phyloP scores from a whole-genome alignment of 2,888 invertebrate genomes.

The Mesorhabditis spiculigera region DNA sequence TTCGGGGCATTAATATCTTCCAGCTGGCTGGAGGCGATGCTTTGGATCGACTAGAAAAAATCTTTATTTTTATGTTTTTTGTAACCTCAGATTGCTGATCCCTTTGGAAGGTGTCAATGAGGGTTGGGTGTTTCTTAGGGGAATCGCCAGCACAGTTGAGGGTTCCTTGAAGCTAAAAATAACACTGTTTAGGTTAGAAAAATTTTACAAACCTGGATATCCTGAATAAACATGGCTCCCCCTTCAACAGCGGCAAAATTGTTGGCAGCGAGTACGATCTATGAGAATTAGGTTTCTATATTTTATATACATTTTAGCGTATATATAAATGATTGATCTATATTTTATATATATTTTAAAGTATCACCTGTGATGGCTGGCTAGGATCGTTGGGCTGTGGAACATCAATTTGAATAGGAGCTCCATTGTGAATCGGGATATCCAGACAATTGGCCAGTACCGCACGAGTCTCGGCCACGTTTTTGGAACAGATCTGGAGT shows the following conservation, averaged over 20 bases:
- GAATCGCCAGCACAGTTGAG: conserved; percentile 28
- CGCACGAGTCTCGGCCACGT: conserved; percentile 35
- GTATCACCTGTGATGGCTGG: conserved; percentile 30
- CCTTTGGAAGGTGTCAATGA: conserved; percentile 24
- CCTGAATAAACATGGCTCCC: conserved; percentile 44
- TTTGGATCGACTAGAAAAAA: background rate
- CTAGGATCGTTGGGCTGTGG: conserved; percentile 33
- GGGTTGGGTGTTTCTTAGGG: conserved; percentile 18
- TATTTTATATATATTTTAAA: background rate
- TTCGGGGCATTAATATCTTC: conserved; percentile 1
- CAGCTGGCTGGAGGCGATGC: background rate
- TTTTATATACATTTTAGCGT: background rate
- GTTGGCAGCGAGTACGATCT: conserved; percentile 41
- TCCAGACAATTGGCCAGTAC: conserved; percentile 39
- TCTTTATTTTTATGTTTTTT: background rate
- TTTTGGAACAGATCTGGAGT: conserved; percentile 41
- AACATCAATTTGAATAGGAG: conserved; percentile 34
- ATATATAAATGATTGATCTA: conserved; percentile 3
- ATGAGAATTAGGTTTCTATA: background rate
- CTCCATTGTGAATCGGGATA: conserved; percentile 43
- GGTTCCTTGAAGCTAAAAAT: conserved; percentile 21
- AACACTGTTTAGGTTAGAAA: background rate
- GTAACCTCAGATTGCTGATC: background rate
- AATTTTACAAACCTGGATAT: conserved; percentile 26
- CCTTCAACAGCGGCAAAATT: conserved; percentile 42